Conservation (phyloP, 2,113 vertebrate species). For the Xiphorhynchus elegans region DNA sequence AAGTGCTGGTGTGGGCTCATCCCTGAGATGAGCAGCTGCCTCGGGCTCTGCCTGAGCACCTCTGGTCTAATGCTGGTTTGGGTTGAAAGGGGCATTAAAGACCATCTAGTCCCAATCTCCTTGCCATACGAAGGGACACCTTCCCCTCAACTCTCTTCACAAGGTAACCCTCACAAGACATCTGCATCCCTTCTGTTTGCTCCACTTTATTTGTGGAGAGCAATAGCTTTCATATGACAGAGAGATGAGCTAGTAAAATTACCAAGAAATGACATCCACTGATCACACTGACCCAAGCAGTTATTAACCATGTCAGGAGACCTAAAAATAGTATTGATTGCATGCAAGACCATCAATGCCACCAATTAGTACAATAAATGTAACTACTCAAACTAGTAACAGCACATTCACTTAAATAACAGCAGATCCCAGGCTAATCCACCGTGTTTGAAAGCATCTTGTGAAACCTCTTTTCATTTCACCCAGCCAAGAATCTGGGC, state of each 20-base stretch:
- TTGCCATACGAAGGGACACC: neutral
- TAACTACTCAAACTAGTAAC: neutral
- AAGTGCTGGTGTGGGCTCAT: neutral
- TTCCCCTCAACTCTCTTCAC: neutral
- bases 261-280: slow-evolving; percentile 14
- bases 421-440: neutral
- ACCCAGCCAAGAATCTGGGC: neutral
- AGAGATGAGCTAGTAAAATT: slow-evolving; percentile 29
- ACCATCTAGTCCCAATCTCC: neutral
- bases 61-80: neutral
- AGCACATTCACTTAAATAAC: neutral
- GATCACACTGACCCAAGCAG: neutral
- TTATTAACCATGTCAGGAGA: neutral
- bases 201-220: neutral
- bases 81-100: neutral
- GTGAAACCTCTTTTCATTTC: neutral
- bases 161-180: neutral
- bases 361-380: slow-evolving; percentile 2
- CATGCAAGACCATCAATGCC: neutral
- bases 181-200: neutral
- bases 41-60: neutral
- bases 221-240: neutral
- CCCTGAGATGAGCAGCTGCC: neutral
- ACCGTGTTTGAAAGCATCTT: neutral
- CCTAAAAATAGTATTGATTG: slow-evolving; percentile 13